A percentile compares a stretch with the other conserved stretches of the same genome.
Evolutionary conservation across 2,888 invertebrate genomes (phyloP).

Genomic region (Geotrupes spiniger): DNA sequence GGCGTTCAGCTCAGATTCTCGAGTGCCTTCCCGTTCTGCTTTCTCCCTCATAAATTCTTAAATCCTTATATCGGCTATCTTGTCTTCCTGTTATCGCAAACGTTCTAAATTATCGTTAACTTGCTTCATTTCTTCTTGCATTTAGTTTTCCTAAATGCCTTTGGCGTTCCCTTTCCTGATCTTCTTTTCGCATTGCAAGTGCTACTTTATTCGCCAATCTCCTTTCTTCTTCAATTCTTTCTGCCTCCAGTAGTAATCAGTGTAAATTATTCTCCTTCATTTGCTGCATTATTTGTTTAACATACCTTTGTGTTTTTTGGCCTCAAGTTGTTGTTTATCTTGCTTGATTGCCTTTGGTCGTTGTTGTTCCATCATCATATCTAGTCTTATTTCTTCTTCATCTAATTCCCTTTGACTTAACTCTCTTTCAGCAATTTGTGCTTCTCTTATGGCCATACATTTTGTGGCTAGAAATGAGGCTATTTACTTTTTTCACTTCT

Average conservation of each 20-base stretch:
- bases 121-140: constrained; percentile 59
- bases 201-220: constrained; percentile 60
- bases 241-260: constrained; percentile 58
- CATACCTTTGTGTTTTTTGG: constrained; percentile 33
- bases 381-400: constrained; percentile 59
- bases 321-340: constrained; percentile 43
- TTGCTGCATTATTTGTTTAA: constrained; percentile 48
- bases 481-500: constrained; percentile 70
- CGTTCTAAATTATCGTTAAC: constrained; percentile 62
- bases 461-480: constrained; percentile 79
- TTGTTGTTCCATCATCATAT: constrained; percentile 70
- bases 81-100: constrained; percentile 65
- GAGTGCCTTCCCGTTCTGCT: constrained; percentile 58
- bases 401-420: constrained; percentile 57
- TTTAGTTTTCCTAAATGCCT: constrained; percentile 55
- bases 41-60: constrained; percentile 62
- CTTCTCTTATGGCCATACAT: constrained; percentile 80
- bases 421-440: constrained; percentile 69
- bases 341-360: constrained; percentile 57
- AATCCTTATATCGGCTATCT: constrained; percentile 62
- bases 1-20: constrained; percentile 55
- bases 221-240: constrained; percentile 67
- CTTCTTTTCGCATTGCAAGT: constrained; percentile 64
- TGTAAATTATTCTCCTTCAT: constrained; percentile 55
- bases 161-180: constrained; percentile 58